Percentiles rank a stretch among this genome's conserved stretches.
Evolutionary conservation across 1,140 invertebrate genomes (phyloP).

Genomic region (Branchinecta lindahli): DNA sequence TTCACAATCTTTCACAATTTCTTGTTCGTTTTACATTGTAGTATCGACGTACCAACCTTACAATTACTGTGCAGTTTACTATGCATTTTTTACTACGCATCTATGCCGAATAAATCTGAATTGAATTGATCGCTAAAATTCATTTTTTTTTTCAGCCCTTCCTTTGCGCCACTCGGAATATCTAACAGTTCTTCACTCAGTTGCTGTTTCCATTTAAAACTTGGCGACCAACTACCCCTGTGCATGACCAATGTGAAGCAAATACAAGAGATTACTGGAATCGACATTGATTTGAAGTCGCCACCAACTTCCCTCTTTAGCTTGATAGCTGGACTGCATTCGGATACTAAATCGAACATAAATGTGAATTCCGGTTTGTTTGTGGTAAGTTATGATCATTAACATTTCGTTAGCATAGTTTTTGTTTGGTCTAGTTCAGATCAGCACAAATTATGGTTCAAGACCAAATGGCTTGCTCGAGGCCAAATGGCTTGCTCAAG

Average conservation of each 20-base stretch:
- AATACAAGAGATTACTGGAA: slow-evolving; percentile 53
- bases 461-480: too few species aligned
- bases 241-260: slow-evolving; percentile 52
- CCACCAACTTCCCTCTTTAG: slow-evolving; percentile 50
- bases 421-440: too few species aligned
- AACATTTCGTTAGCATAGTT: too few species aligned
- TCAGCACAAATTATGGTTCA: too few species aligned
- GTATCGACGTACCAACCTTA: too few species aligned
- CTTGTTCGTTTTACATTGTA: too few species aligned
- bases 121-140: not conserved
- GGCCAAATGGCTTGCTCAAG: too few species aligned
- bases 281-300: slow-evolving; percentile 46
- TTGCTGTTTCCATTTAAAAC: slow-evolving; percentile 72
- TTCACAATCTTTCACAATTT: too few species aligned
- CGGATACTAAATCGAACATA: slow-evolving; percentile 43
- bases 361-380: slow-evolving; percentile 55
- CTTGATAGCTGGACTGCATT: slow-evolving; percentile 53
- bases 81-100: too few species aligned
- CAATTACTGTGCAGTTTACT: too few species aligned
- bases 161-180: slow-evolving; percentile 58
- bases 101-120: too few species aligned
- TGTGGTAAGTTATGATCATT: slow-evolving; percentile 43
- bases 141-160: slow-evolving; percentile 36
- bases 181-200: slow-evolving; percentile 75
- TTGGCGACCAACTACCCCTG: slow-evolving; percentile 72